Base-by-base conservation (phyloP, 1,140 invertebrate genomes). In the Anastrepha obliqua region DNA sequence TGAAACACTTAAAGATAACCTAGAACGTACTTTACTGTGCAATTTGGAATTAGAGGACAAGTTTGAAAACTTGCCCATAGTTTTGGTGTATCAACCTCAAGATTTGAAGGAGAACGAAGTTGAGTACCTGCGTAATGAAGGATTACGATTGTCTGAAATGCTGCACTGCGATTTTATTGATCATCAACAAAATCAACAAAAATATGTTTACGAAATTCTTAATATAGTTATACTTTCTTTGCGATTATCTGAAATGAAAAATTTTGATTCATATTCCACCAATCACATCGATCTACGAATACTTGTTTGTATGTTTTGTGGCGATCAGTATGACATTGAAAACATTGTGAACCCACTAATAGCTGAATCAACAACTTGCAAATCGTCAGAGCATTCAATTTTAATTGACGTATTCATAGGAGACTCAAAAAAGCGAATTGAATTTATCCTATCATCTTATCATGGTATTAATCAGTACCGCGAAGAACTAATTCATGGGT, bases 301-400 rank as follows among this genome's bases (percentile, higher is more conserved):
- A 93, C 97, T 99, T 90, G 97, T 99, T 96, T 99, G 98, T 93
- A 97, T 99, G 95, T 98, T 99, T 93, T 99, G 98, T 94, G 98
- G 98, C 67, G 98, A 99, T 94, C 97, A 98, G 17, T 99, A 97
- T 91, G 97, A 96, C 2, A 96, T 98, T 64, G 98, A 98, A 93
- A 97, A 97, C 89, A 97, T 99, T 74, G 94, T 99, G 20, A 96
- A 96, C 59, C 98, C 98, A 2, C 94, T 99, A 87, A 94, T 99
- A 62, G 96, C 96, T 90, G 97, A 99, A 93, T 97, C 97, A 86
- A 97, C 96, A 87, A 97, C 97, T 93, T 97, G 97, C 92, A 95
- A 98, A 87, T 97, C 97, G 87, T 97, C 97, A 8, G 97, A 98
- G 90, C 95, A 97, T 87, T 98, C 97, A 60, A 97, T 98, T 86